Evolutionary conservation across 2,113 vertebrate genomes (phyloP).

Genomic region (Alethe castanea): DNA sequence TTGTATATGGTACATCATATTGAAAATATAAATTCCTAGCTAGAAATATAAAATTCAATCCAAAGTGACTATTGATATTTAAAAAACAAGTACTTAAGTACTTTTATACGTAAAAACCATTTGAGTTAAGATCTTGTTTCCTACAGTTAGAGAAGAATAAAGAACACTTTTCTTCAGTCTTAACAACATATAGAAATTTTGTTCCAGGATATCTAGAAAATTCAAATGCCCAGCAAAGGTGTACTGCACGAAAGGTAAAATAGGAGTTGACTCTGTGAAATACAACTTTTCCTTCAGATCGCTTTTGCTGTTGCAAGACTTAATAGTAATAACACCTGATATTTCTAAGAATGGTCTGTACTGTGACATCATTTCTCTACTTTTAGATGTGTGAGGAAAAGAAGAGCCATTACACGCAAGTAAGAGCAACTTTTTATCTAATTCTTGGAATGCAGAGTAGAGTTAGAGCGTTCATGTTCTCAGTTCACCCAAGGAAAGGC

Average conservation of each 20-base stretch:
- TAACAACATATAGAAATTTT: not conserved
- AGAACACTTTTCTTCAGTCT: not conserved
- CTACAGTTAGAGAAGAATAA: not conserved
- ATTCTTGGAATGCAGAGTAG: not conserved
- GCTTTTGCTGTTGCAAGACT: not conserved
- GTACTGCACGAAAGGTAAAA: not conserved
- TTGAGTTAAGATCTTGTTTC: not conserved
- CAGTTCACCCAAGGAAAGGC: not conserved
- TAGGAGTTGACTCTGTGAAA: not conserved
- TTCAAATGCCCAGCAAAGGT: not conserved
- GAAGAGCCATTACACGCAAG: not conserved
- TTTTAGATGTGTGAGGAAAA: not conserved
- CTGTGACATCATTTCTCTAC: not conserved
- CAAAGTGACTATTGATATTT: not conserved
- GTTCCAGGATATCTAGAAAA: not conserved
- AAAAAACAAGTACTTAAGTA: no score
- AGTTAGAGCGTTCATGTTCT: not conserved
- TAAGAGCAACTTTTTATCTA: not conserved
- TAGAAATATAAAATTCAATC: not conserved
- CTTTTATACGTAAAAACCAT: not conserved
- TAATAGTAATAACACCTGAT: not conserved
- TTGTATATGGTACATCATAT: not conserved
- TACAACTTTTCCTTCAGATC: not conserved
- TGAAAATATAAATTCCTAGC: not conserved
- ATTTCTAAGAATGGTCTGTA: not conserved